Conservation (phyloP, 2,888 invertebrate genomes). For the Seira ritae region DNA sequence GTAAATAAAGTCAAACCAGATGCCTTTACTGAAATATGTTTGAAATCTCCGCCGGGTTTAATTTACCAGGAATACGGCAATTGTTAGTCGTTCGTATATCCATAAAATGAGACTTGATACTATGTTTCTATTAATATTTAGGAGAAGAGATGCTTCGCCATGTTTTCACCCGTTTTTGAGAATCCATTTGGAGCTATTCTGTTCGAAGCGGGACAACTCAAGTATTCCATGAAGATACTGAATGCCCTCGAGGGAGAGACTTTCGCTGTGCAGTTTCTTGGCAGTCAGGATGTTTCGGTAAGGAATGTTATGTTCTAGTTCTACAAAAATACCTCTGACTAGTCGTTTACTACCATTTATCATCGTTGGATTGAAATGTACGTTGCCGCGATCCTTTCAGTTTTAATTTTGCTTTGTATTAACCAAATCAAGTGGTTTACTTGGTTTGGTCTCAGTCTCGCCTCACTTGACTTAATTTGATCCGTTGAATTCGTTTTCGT, state of each 20-base stretch:
- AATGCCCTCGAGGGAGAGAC: constrained; percentile 73
- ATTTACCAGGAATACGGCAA: too few species aligned
- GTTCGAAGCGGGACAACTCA: constrained; percentile 73
- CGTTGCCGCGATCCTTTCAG: neutral
- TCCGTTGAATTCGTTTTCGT: too few species aligned
- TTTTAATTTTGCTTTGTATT: too few species aligned
- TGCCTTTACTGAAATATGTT: too few species aligned
- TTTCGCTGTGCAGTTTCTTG: constrained; percentile 73
- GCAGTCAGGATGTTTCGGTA: constrained; percentile 72
- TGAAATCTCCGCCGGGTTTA: too few species aligned
- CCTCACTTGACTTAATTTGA: too few species aligned
- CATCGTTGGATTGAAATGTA: neutral
- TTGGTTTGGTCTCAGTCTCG: too few species aligned
- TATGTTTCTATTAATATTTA: constrained; percentile 52
- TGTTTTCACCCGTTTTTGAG: constrained; percentile 73
- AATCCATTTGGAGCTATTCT: constrained; percentile 73
- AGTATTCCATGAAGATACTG: constrained; percentile 73
- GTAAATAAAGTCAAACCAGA: too few species aligned
- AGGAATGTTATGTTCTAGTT: constrained; percentile 33
- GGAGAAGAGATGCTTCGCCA: constrained; percentile 73
- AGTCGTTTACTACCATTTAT: neutral
- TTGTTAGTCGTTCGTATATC: too few species aligned
- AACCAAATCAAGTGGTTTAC: too few species aligned
- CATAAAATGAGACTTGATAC: constrained; percentile 39
- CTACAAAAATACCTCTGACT: neutral